A percentile compares a stretch with the other conserved stretches of the same genome.
Conservation (phyloP, 23 tunicate species). For the Oikopleura dioica region DNA sequence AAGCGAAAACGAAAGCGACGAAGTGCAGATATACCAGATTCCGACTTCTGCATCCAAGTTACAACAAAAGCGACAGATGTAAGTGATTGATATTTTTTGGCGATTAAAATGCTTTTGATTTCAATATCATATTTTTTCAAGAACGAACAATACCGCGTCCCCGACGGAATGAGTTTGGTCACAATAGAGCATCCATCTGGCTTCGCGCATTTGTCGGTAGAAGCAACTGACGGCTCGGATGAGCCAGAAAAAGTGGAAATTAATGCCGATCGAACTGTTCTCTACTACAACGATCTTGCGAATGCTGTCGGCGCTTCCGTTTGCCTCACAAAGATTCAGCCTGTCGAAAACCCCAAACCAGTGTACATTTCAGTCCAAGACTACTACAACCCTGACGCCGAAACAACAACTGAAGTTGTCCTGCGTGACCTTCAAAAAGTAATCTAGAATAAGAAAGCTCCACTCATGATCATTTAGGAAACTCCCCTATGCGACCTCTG, state of each 20-base stretch:
- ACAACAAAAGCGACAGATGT: slow-evolving; percentile 4
- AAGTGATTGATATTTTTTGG: neutral
- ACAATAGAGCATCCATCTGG: slow-evolving; percentile 8
- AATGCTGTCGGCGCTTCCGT: neutral
- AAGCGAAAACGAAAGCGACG: neutral
- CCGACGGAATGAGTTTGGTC: neutral
- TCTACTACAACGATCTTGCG: neutral
- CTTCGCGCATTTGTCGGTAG: neutral
- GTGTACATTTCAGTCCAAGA: neutral
- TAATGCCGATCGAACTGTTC: neutral
- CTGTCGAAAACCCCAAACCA: neutral
- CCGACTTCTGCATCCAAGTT: neutral
- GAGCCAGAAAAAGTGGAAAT: neutral
- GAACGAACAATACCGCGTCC: neutral
- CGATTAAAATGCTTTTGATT: neutral
- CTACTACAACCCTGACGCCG: neutral
- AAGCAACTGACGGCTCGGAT: neutral
- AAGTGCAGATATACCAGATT: too few species aligned
- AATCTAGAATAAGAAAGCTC: too few species aligned
- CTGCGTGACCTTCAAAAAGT: neutral
- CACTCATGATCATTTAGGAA: too few species aligned
- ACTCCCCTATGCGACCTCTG: too few species aligned
- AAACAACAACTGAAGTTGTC: neutral
- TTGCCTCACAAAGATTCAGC: neutral
- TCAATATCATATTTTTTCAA: neutral